Base-by-base conservation (phyloP, 1,140 invertebrate species). In the Brachystomella parvula region DNA sequence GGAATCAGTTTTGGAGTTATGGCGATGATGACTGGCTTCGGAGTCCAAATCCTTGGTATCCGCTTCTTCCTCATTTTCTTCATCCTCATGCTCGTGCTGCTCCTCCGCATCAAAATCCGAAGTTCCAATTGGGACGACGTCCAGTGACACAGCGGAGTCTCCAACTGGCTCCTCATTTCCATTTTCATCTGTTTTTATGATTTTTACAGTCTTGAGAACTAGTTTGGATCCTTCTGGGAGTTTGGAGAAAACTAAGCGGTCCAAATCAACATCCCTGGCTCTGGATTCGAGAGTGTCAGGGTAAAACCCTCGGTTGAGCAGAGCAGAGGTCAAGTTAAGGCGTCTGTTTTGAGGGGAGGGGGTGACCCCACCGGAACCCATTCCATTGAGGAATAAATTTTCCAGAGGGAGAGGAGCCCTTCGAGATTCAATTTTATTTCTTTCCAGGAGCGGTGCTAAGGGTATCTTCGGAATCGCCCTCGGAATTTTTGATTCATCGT, bases 191-290 rank as follows among this genome's bases (percentile, higher is more conserved):
- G 71, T 70, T 24, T 49, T 49, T 21, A 73, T 65, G 60, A 73
- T 67, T 69, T 69, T 71, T 21, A 73, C 72, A 30, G 64, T 71
- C 33, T 63, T 29, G 29, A 73, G 49, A 49, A 73, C 64, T 2
- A 73, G 47, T 60, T 73, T 73, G 21, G 69, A 71, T n/a, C 72
- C 72, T 58, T 73, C 30, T 24, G 72, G 72, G n/a, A 73, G 63
- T 2, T 63, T 64, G 17, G 69, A 71, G 47, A 73, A 73, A 26
- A 73, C 67, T 15, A 73, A 39, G 39, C 66, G 64, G 64, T 73
- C 72, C 58, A 73, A 63, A 21, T 71, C 69, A 31, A 66, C 67
- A 53, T 71, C 66, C n/a, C n/a, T n/a, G n/a, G n/a, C n/a, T n/a
- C n/a, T n/a, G n/a, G n/a, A n/a, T n/a, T n/a, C n/a, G n/a, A n/a